Evolutionary conservation across 2,113 vertebrate genomes (phyloP), one percentile per base, ranked within the genome.

Genomic region (Pluvialis apricaria): DNA sequence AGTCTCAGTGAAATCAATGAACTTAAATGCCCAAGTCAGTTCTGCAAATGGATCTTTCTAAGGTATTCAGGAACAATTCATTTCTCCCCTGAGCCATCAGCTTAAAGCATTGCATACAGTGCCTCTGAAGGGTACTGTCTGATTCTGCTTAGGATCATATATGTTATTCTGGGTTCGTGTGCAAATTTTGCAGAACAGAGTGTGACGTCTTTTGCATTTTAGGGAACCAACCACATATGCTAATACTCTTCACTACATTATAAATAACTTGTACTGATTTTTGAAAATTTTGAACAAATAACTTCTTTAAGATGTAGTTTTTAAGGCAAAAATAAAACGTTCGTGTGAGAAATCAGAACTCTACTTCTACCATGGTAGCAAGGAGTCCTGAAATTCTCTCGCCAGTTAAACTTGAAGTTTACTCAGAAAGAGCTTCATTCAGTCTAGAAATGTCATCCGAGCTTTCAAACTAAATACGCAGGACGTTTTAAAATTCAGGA

Each of bases 1-100:
- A 93, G 38, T 62, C 71, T 93, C 75, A 51, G 45, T 88, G n/a
- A 93, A 93, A 96, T 95, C 94, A 86, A 87, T 96, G 70, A 90
- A 85, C 16, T 62, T 90, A 90, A 90, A 71, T 78, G 68, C 20
- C 75, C 42, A 66, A 87, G 75, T 77, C 82, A 73, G 25, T 73
- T 86, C 58, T 83, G 75, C 90, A 96, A 94, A 80, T 70, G 38
- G 60, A 76, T 88, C 82, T 83, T 93, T 38, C 26, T 47, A 13
- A 71, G 64, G 32, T 62, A 28, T 79, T 83, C 69, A 81, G 51
- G 38, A 88, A 17, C 64, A 80, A n/a, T 83, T 76, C 2, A 26
- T 88, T 95, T 92, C 36, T 90, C 57, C 32, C 5, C 32, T 54
- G 49, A 11, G 25, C 49, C 25, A 38, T 52, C 45, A 65, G 17